Percentiles rank a stretch among this genome's conserved stretches.
phyloP scores from a whole-genome alignment of 2,113 vertebrate species.

The Seriola dumerili region DNA sequence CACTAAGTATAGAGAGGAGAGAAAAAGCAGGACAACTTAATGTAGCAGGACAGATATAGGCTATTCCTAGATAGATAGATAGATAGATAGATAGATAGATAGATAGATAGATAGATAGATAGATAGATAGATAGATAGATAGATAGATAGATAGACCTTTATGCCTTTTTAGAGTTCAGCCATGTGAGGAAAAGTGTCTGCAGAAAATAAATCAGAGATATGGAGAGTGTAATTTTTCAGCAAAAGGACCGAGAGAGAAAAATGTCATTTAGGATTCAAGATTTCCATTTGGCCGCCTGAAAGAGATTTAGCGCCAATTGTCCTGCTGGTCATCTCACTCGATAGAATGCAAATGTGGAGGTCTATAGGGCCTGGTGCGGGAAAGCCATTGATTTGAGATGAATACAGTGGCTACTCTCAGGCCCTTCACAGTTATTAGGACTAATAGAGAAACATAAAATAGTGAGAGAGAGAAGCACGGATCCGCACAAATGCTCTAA shows the following conservation, averaged over 20 bases:
- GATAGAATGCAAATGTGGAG: constrained; percentile 84
- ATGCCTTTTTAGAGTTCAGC: not conserved
- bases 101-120: not conserved
- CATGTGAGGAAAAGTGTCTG: constrained; percentile 44
- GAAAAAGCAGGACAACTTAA: no score
- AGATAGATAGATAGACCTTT: not conserved
- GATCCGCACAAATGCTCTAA: constrained; percentile 82
- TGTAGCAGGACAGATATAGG: not conserved
- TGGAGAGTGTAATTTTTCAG: constrained; percentile 42
- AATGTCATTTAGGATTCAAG: constrained; percentile 76
- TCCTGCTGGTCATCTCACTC: constrained; percentile 85
- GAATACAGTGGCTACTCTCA: constrained; percentile 88
- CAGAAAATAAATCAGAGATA: constrained; percentile 47
- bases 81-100: not conserved
- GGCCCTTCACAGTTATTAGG: constrained; percentile 87
- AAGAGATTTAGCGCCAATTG: constrained; percentile 80
- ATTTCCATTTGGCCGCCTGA: constrained; percentile 78
- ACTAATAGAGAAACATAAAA: constrained; percentile 87
- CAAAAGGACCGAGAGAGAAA: constrained; percentile 24
- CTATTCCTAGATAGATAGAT: not conserved
- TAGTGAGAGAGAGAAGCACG: constrained; percentile 79
- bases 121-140: not conserved
- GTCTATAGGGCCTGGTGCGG: constrained; percentile 81
- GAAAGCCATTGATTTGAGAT: constrained; percentile 87
- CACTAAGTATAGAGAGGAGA: no score